Evolutionary conservation across 2,888 invertebrate species (phyloP).

Genomic region (Meliscaeva auricollis): DNA sequence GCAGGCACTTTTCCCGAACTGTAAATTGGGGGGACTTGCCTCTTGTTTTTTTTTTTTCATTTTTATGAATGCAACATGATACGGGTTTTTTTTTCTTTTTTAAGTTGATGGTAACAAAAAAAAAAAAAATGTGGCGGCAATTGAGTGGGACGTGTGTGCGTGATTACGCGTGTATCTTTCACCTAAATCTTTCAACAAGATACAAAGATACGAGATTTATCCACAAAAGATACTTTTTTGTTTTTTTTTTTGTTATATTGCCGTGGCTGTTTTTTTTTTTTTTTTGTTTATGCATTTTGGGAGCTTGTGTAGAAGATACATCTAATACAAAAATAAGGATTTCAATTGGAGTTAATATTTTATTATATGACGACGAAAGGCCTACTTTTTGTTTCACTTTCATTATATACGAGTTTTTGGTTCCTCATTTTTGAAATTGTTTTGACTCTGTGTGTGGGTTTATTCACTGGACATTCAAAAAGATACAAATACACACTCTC

Average conservation of each 20-base stretch:
- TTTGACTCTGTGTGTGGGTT: constrained; percentile 70
- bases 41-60: not conserved
- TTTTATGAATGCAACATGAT: constrained; percentile 59
- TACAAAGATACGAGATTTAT: constrained; percentile 44
- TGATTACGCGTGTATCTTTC: constrained; percentile 75
- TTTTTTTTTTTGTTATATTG: not conserved
- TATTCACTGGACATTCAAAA: not conserved
- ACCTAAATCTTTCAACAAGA: constrained; percentile 73
- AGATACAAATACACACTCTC: not conserved
- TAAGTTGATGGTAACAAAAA: not conserved
- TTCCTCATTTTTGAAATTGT: constrained; percentile 31
- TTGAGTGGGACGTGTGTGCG: constrained; percentile 68
- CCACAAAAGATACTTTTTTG: constrained; percentile 42
- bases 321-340: constrained; percentile 31
- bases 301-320: constrained; percentile 19
- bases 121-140: constrained; percentile 29
- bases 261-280: constrained; percentile 21
- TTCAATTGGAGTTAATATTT: constrained; percentile 2
- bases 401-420: constrained; percentile 40
- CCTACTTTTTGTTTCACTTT: constrained; percentile 15
- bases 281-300: constrained; percentile 44
- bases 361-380: constrained; percentile 47
- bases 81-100: constrained; percentile 27
- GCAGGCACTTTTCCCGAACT: constrained; percentile 68
- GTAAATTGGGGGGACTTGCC: constrained; percentile 39